Conservation (phyloP, 2,797 vertebrate genomes). For the Lates japonicus region DNA sequence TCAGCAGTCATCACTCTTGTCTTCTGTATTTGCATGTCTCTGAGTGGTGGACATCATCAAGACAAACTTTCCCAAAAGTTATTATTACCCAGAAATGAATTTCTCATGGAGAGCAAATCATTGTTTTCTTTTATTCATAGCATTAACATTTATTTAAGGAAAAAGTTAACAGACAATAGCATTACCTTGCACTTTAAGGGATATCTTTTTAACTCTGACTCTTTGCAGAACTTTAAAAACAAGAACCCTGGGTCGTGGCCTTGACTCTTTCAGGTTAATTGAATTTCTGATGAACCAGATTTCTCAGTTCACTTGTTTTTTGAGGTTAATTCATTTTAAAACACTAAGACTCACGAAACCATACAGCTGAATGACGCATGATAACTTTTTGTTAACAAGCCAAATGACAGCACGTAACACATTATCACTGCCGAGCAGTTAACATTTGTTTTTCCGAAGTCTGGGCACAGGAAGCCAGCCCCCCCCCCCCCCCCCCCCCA, state of each 20-base stretch:
- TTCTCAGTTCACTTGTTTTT: constrained; percentile 13
- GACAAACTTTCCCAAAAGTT: too few relatives aligned
- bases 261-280: constrained; percentile 29
- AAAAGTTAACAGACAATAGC: neutral
- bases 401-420: neutral
- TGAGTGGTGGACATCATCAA: too few relatives aligned
- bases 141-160: too few relatives aligned
- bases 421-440: neutral
- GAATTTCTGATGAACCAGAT: constrained; percentile 7
- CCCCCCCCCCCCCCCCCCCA: neutral
- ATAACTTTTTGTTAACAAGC: constrained; percentile 20
- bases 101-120: too few relatives aligned
- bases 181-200: constrained; percentile 18
- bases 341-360: constrained; percentile 2
- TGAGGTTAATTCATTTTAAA: neutral
- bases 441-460: constrained; percentile 38
- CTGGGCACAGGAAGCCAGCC: constrained; percentile 52
- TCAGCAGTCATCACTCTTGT: constrained; percentile 46
- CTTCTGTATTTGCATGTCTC: constrained; percentile 22
- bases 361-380: neutral
- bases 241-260: neutral
- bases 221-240: constrained; percentile 12
- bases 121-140: constrained; percentile 7
- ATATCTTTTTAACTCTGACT: constrained; percentile 11
- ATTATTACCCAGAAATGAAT: neutral